Evolutionary conservation across 2,797 vertebrate species (phyloP), one percentile per base, ranked within the genome.

Genomic region (Dryobates pubescens): DNA sequence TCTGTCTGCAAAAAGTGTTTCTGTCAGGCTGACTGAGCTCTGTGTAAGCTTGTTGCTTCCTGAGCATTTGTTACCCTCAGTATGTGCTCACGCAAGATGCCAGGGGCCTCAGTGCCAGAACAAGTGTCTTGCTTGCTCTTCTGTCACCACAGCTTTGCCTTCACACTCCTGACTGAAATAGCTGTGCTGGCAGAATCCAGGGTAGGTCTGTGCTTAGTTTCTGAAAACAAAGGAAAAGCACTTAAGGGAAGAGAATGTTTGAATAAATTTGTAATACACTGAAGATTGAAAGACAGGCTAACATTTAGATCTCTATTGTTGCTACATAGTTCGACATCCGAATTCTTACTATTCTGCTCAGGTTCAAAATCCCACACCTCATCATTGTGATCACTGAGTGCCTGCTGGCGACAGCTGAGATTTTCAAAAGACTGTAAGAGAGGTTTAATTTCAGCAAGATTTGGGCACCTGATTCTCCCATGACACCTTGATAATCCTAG

Each of bases 141-240:
- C 93, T 95, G 94, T 92, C 93, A 83, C 79, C 84, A 70, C 38
- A 6, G 79, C 87, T 95, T 88, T 95, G 84, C 76, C 68, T 93
- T 95, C 88, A 75, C 71, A 82, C 79, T 88, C 77, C 57, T 62
- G 88, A 93, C 86, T 93, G 91, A 93, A 96, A 94, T 86, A 95
- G 89, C 68, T 95, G 49, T 68, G 82, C 91, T 93, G 88, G 89
- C 88, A 94, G 82, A 93, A 91, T 62, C 54, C 88, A 74, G 49
- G 57, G 43, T 69, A 78, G 76, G 54, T 58, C 59, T 75, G 63
- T 67, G 85, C 92, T 72, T 59, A 51, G 84, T 65, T 92, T 87
- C 90, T 88, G 79, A 82, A 92, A 90, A 95, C 90, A 94, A 94
- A 96, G 34, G 70, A 89, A 95, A 83, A 90, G 63, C 87, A 89